Percentiles rank a stretch among this genome's conserved stretches.
These are phyloP conservation scores for Todus mexicanus DNA, from an alignment of 2,797 vertebrate genomes.

Conservation along the genomic window DNA sequence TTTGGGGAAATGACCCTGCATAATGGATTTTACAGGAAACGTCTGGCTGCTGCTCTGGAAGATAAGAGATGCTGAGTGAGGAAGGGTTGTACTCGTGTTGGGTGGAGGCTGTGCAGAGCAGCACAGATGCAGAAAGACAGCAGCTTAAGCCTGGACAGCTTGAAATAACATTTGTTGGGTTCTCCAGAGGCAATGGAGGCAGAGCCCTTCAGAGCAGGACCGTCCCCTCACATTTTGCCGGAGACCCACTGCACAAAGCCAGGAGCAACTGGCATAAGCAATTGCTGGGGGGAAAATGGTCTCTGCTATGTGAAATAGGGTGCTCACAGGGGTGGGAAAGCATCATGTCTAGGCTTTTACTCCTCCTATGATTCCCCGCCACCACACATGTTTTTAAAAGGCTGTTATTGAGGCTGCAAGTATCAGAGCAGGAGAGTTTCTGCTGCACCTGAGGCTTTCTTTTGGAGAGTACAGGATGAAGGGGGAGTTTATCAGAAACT, in stretches of 20 bases:
- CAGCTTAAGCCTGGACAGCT: not conserved
- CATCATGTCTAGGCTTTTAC: fast-evolving
- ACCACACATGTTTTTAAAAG: not conserved
- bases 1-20: not conserved
- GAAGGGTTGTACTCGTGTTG: not conserved
- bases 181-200: fast-evolving
- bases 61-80: not conserved
- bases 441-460: not conserved
- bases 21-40: not conserved
- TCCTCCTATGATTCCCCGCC: not conserved
- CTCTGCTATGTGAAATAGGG: fast-evolving
- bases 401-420: fast-evolving
- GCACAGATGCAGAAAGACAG: not conserved
- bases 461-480: not conserved
- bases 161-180: not conserved
- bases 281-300: not conserved
- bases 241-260: not conserved
- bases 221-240: not conserved
- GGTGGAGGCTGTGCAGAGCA: not conserved
- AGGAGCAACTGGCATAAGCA: fast-evolving
- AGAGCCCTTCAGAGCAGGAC: not conserved
- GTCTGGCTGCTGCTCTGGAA: not conserved
- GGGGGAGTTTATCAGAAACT: not conserved
- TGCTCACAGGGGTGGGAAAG: not conserved
- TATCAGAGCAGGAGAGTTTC: fast-evolving